A percentile compares a stretch with the other conserved stretches of the same genome.
Evolutionary conservation across 2,888 invertebrate species (phyloP).

Genomic region (Tribolium freemani): DNA sequence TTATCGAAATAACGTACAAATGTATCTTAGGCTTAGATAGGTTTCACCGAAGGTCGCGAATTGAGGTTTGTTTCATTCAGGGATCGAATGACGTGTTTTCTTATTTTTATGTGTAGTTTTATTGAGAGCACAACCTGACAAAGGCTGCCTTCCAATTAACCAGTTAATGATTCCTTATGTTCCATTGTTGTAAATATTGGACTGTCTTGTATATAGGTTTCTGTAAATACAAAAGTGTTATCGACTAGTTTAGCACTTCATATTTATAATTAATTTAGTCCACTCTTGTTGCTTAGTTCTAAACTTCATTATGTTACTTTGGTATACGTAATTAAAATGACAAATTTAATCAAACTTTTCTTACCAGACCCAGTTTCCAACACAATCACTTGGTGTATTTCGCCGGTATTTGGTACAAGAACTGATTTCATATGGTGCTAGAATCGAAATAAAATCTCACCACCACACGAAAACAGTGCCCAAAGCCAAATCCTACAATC

Average conservation of each 20-base stretch:
- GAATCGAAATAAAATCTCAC: constrained; percentile 72
- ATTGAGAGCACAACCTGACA: constrained; percentile 42
- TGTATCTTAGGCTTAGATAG: constrained; percentile 32
- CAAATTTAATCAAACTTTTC: neutral
- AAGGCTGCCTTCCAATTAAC: constrained; percentile 38
- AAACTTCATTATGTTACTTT: constrained; percentile 15
- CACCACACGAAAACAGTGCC: constrained; percentile 80
- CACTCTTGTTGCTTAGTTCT: constrained; percentile 38
- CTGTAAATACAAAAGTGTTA: constrained; percentile 35
- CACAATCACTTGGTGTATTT: neutral
- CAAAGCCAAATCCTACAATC: constrained; percentile 58
- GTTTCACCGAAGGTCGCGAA: constrained; percentile 17
- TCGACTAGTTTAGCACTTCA: constrained; percentile 17
- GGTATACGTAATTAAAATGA: constrained; percentile 32
- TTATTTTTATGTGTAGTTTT: constrained; percentile 14
- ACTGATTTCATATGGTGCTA: constrained; percentile 81
- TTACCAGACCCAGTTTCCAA: neutral
- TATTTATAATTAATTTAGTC: constrained; percentile 35
- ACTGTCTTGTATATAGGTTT: constrained; percentile 37
- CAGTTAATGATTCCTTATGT: constrained; percentile 34
- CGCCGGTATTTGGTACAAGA: constrained; percentile 58
- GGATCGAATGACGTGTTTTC: constrained; percentile 34
- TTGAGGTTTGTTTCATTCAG: constrained; percentile 24
- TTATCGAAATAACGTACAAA: constrained; percentile 43
- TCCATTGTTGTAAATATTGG: constrained; percentile 37